Conservation (phyloP, 2,888 invertebrate species). For the Philereme transversata region DNA sequence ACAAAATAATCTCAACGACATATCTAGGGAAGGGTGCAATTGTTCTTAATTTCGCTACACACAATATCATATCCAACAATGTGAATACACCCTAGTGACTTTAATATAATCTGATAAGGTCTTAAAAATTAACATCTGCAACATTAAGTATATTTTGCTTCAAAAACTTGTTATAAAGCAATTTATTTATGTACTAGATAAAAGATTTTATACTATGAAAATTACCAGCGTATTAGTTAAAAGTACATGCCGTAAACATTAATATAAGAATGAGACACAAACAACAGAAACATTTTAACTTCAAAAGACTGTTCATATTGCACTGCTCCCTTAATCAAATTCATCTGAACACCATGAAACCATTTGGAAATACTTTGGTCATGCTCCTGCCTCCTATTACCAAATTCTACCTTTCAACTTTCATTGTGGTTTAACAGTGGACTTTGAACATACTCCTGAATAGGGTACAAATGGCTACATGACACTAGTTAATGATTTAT, state of each 20-base stretch:
- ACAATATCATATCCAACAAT: slow-evolving; percentile 53
- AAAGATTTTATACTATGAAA: slow-evolving; percentile 40
- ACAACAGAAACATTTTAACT: slow-evolving; percentile 37
- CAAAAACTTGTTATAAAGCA: slow-evolving; percentile 38
- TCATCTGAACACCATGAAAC: slow-evolving; percentile 46
- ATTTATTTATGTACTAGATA: slow-evolving; percentile 30
- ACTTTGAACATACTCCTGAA: slow-evolving; percentile 25
- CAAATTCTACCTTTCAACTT: background rate
- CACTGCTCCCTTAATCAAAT: slow-evolving; percentile 62
- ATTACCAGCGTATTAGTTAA: slow-evolving; percentile 47
- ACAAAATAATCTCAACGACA: slow-evolving; percentile 65
- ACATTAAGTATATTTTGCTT: slow-evolving; percentile 38
- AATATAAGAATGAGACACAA: slow-evolving; percentile 37
- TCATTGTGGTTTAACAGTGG: slow-evolving; percentile 11
- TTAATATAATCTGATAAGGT: slow-evolving; percentile 43
- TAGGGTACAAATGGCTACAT: slow-evolving; percentile 37
- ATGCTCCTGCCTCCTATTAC: background rate
- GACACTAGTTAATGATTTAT: slow-evolving; percentile 26
- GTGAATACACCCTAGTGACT: slow-evolving; percentile 59
- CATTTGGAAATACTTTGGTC: slow-evolving; percentile 45
- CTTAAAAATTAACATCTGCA: slow-evolving; percentile 40
- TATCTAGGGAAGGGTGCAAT: slow-evolving; percentile 65
- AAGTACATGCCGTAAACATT: slow-evolving; percentile 43
- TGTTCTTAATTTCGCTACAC: slow-evolving; percentile 59
- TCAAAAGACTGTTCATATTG: slow-evolving; percentile 56